Evolutionary conservation across 2,888 invertebrate genomes (phyloP).

Genomic region (Brassicogethes aeneus): DNA sequence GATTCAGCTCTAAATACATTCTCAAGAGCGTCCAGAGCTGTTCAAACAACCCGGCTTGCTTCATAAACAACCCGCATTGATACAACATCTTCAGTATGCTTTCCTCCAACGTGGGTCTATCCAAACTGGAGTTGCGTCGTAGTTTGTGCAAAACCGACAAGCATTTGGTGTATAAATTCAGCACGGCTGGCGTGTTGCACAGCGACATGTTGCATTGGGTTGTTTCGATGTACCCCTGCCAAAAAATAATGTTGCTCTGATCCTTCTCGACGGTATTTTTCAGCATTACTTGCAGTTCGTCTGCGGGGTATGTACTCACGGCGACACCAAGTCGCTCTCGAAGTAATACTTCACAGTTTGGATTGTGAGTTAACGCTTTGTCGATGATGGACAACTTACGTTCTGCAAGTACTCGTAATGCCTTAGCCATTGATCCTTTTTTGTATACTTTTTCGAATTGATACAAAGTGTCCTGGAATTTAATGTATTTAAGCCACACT

Average conservation of each 20-base stretch:
- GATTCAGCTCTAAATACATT: constrained; percentile 58
- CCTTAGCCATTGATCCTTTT: constrained; percentile 37
- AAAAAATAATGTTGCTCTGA: constrained; percentile 40
- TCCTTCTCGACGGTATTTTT: constrained; percentile 44
- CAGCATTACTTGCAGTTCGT: constrained; percentile 46
- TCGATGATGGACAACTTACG: constrained; percentile 54
- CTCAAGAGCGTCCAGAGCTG: constrained; percentile 63
- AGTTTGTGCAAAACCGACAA: constrained; percentile 41
- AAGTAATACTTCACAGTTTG: constrained; percentile 45
- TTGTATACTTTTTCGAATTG: constrained; percentile 40
- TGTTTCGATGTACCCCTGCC: constrained; percentile 47
- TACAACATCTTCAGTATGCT: constrained; percentile 42
- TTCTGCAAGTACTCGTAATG: constrained; percentile 40
- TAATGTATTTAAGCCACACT: constrained; percentile 52
- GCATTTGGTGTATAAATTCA: constrained; percentile 48
- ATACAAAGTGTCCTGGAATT: constrained; percentile 46
- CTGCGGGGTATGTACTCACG: constrained; percentile 48
- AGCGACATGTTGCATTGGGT: constrained; percentile 52
- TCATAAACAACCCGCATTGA: constrained; percentile 50
- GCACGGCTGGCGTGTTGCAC: constrained; percentile 50
- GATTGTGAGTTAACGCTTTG: constrained; percentile 50
- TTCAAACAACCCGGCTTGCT: constrained; percentile 68
- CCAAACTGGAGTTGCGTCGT: constrained; percentile 30
- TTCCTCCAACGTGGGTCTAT: constrained; percentile 35
- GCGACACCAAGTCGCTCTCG: constrained; percentile 42